Conservation (phyloP, 2,888 invertebrate genomes). For the Zaprionus lineosus region DNA sequence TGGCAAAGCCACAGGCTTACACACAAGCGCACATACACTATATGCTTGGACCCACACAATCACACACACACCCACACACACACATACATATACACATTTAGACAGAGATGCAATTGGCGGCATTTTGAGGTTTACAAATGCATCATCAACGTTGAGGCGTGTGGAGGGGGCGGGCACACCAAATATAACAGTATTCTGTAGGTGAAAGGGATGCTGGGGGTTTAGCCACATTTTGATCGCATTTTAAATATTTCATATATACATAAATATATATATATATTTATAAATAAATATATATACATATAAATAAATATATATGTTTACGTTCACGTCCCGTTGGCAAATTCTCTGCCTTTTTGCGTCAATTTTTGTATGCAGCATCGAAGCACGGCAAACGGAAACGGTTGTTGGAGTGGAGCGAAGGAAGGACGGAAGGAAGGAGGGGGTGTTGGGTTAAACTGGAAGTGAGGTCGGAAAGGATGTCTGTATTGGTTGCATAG, state of each 20-base stretch:
- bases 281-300: too few species aligned
- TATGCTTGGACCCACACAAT: conserved; percentile 7
- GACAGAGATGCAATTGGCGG: too few species aligned
- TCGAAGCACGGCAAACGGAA: conserved; percentile 56
- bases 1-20: conserved; percentile 51
- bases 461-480: conserved; percentile 2
- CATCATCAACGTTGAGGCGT: conserved; percentile 51
- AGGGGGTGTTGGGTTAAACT: not conserved
- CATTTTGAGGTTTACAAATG: conserved; percentile 44
- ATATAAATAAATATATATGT: conserved; percentile 36
- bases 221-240: conserved; percentile 45
- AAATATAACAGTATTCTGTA: conserved; percentile 24
- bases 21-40: conserved; percentile 16
- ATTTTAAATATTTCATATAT: conserved; percentile 52
- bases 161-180: not conserved
- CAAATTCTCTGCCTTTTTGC: conserved; percentile 27
- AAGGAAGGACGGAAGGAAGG: not conserved
- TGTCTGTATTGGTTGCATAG: not conserved
- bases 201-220: not conserved
- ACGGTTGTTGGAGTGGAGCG: too few species aligned
- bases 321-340: conserved; percentile 13
- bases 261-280: too few species aligned
- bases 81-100: conserved; percentile 6
- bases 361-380: conserved; percentile 37
- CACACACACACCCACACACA: not conserved